Evolutionary conservation across 2,888 invertebrate species (phyloP).

Genomic region (Drosophila formosana): DNA sequence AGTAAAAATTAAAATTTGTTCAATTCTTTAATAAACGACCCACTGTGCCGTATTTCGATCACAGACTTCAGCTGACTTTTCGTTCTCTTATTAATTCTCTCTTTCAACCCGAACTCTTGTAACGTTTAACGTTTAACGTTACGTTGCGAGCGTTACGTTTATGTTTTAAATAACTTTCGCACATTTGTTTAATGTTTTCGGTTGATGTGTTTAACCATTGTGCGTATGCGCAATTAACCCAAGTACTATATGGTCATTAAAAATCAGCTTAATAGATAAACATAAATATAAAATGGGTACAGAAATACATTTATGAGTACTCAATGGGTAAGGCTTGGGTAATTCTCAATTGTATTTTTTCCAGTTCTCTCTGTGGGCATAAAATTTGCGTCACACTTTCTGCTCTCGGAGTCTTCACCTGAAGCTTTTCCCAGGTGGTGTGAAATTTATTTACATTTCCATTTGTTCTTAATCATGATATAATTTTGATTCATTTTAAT

Average conservation of each 20-base stretch:
- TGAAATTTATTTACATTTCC: not conserved
- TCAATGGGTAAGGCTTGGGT: slow-evolving; percentile 17
- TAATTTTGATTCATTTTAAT: not conserved
- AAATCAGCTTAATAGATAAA: not conserved
- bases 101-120: slow-evolving; percentile 27
- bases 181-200: slow-evolving; percentile 12
- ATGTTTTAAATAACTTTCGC: slow-evolving; percentile 19
- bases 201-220: slow-evolving; percentile 9
- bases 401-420: slow-evolving; percentile 12
- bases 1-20: too few relatives aligned
- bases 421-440: slow-evolving; percentile 9
- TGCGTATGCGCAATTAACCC: slow-evolving; percentile 8
- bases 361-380: slow-evolving; percentile 2
- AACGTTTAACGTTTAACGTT: slow-evolving; percentile 37
- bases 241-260: not conserved
- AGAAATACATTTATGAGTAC: not conserved
- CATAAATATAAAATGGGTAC: not conserved
- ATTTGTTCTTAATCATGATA: not conserved
- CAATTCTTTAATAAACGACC: not conserved
- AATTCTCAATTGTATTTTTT: slow-evolving; percentile 30
- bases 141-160: slow-evolving; percentile 24
- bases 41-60: slow-evolving; percentile 44
- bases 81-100: slow-evolving; percentile 12
- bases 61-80: slow-evolving; percentile 17
- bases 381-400: slow-evolving; percentile 6